Percentiles rank a stretch among this genome's conserved stretches.
Evolutionary conservation across 2,113 vertebrate species (phyloP).

Genomic region (Vidua chalybeata): DNA sequence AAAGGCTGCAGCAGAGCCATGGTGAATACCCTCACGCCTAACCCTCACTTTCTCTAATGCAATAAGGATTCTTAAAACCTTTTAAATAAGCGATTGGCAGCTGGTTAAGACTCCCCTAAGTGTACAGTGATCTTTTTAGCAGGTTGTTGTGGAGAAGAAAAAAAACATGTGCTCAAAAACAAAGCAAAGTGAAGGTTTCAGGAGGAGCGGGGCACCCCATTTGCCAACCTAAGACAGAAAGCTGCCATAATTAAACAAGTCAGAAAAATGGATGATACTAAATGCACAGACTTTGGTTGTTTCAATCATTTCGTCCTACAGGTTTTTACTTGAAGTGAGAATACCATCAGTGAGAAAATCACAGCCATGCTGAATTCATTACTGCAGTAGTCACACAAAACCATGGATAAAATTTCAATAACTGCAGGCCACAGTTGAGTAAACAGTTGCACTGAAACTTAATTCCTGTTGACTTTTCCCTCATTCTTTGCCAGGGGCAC

Average conservation of each 20-base stretch:
- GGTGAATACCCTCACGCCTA: background rate
- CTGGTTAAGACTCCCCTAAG: constrained; percentile 38
- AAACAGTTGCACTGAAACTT: constrained; percentile 99
- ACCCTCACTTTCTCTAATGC: constrained; percentile 21
- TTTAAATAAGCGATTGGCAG: constrained; percentile 58
- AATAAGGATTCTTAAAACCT: constrained; percentile 42
- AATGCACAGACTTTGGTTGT: constrained; percentile 47
- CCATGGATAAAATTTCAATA: constrained; percentile 99
- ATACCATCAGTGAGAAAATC: constrained; percentile 89
- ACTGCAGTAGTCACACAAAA: constrained; percentile 97
- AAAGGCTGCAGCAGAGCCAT: constrained; percentile 15
- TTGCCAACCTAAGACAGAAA: constrained; percentile 17
- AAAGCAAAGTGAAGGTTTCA: background rate
- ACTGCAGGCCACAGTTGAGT: constrained; percentile 99
- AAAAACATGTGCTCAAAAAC: background rate
- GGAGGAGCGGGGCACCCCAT: background rate
- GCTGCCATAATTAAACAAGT: constrained; percentile 55
- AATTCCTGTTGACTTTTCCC: constrained; percentile 99
- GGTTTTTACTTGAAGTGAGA: constrained; percentile 83
- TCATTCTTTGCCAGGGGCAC: constrained; percentile 93
- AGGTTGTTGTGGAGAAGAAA: constrained; percentile 54
- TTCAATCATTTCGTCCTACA: constrained; percentile 73
- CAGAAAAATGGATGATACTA: constrained; percentile 44
- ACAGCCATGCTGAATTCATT: constrained; percentile 98
- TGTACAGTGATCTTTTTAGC: constrained; percentile 51